phyloP scores from a whole-genome alignment of 2,113 vertebrate genomes.

The Vireo altiloquus region DNA sequence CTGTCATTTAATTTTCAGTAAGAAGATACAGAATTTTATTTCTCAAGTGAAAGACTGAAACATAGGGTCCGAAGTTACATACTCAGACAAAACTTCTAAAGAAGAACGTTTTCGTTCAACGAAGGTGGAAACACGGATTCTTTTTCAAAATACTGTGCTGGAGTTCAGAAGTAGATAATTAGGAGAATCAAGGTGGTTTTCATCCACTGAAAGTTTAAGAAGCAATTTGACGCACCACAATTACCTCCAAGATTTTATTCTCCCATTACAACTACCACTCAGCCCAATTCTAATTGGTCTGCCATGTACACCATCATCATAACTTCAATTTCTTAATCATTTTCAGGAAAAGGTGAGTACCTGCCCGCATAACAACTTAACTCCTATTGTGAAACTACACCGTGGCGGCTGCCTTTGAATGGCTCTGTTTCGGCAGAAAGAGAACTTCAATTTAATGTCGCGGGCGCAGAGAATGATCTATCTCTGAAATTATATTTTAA shows the following conservation, averaged over 20 bases:
- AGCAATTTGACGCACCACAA: not conserved
- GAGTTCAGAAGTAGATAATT: not conserved
- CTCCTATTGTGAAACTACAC: not conserved
- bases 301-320: not conserved
- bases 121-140: not conserved
- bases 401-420: rapidly evolving
- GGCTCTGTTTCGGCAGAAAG: not conserved
- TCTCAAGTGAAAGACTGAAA: not conserved
- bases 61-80: not conserved
- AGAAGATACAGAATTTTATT: not conserved
- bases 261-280: not conserved
- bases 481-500: not conserved
- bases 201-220: not conserved
- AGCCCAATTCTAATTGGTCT: not conserved
- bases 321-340: not conserved
- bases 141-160: not conserved
- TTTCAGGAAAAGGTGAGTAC: not conserved
- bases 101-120: not conserved
- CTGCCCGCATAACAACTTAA: not conserved
- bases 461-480: rapidly evolving
- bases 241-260: not conserved
- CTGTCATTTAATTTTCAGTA: not conserved
- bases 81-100: not conserved
- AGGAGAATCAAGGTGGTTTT: not conserved
- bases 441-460: not conserved